A percentile compares a stretch with the other conserved stretches of the same genome.
Evolutionary conservation across 2,888 invertebrate species (phyloP).

Genomic region (Baronia brevicornis): DNA sequence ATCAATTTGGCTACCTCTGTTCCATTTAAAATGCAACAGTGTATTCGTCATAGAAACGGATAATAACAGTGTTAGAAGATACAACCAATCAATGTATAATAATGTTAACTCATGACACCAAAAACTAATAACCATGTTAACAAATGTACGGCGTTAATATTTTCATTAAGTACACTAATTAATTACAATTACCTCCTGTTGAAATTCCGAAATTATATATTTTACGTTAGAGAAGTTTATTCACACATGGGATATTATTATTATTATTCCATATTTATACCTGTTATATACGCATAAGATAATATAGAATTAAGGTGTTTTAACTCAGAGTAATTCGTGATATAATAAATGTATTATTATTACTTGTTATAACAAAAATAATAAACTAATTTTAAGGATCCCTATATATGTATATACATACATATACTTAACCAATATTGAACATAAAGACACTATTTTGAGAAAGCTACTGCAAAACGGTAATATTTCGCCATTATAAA

Average conservation of each 20-base stretch:
- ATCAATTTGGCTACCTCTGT: no score
- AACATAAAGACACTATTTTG: constrained; percentile 24
- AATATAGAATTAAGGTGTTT: constrained; percentile 62
- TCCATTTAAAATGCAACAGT: constrained; percentile 18
- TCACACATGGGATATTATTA: constrained; percentile 48
- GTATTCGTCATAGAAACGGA: constrained; percentile 15
- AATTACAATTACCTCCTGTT: constrained; percentile 56
- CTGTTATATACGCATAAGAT: constrained; percentile 42
- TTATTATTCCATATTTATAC: constrained; percentile 42
- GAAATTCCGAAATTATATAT: constrained; percentile 61
- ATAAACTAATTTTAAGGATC: constrained; percentile 32
- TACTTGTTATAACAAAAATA: constrained; percentile 24
- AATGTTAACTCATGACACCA: constrained; percentile 29
- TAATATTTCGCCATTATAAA: no score
- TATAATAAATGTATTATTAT: constrained; percentile 43
- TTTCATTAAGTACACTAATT: constrained; percentile 53
- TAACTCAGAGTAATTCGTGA: constrained; percentile 65
- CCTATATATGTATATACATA: constrained; percentile 28
- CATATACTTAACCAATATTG: constrained; percentile 16
- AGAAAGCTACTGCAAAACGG: no score
- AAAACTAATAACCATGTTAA: constrained; percentile 25
- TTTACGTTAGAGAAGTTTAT: constrained; percentile 55
- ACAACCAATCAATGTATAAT: constrained; percentile 30
- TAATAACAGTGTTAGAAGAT: constrained; percentile 20
- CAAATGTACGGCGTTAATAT: constrained; percentile 32